Percentiles rank a stretch among this genome's conserved stretches.
These are phyloP conservation scores for Stomatorhinus ivindoensis DNA, from an alignment of 2,113 vertebrate species.

Conservation along the genomic window DNA sequence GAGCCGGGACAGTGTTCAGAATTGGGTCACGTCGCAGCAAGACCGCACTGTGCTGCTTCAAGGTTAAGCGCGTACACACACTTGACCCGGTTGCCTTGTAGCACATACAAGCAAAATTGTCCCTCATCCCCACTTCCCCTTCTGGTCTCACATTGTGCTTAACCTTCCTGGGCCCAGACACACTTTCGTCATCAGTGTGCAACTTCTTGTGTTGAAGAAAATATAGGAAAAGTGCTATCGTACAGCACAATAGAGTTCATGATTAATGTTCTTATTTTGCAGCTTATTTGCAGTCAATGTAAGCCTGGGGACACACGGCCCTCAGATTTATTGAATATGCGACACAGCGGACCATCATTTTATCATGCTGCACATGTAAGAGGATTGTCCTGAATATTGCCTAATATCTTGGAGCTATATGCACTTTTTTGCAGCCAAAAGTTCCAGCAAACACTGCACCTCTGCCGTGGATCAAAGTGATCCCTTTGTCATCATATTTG, in stretches of 20 bases:
- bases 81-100: not conserved
- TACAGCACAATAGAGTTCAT: not conserved
- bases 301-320: not conserved
- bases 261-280: not conserved
- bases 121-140: not conserved
- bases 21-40: not conserved
- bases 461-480: not conserved
- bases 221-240: not conserved
- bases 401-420: not conserved
- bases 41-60: not conserved
- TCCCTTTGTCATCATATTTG: not conserved
- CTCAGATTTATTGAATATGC: not conserved
- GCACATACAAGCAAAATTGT: not conserved
- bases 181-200: not conserved
- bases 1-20: not conserved
- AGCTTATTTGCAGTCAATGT: not conserved
- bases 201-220: not conserved
- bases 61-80: not conserved
- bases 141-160: not conserved
- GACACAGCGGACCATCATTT: not conserved
- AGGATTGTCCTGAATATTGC: not conserved
- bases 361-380: not conserved
- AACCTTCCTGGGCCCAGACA: not conserved
- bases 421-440: not conserved
- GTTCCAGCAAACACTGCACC: not conserved